Percentiles rank a stretch among this genome's conserved stretches.
Conservation (phyloP, 2,797 vertebrate genomes). For the Ataeniobius toweri region DNA sequence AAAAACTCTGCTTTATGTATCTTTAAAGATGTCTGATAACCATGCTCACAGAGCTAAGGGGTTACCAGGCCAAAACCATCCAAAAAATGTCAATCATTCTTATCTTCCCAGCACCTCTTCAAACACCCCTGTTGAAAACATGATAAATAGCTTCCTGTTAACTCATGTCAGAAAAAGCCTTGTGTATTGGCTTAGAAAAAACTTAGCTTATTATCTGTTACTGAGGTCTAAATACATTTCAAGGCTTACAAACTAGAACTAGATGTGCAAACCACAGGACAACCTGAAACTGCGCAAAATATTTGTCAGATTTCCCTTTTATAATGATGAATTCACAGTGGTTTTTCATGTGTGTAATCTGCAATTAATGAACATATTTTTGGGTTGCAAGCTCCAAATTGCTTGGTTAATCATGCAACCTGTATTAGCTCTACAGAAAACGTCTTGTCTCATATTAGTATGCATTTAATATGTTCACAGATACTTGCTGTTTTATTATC, state of each 20-base stretch:
- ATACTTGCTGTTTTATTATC: slow-evolving; percentile 26
- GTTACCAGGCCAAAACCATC: slow-evolving; percentile 3
- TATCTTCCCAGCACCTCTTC: slow-evolving; percentile 26
- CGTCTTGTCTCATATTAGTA: slow-evolving; percentile 47
- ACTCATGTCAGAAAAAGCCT: not conserved
- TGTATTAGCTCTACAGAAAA: slow-evolving; percentile 43
- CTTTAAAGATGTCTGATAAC: slow-evolving; percentile 17
- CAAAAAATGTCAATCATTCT: slow-evolving; percentile 16
- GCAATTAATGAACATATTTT: slow-evolving; percentile 29
- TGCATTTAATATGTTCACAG: slow-evolving; percentile 24
- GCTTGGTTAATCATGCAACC: slow-evolving; percentile 29
- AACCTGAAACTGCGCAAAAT: slow-evolving; percentile 17
- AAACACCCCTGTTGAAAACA: slow-evolving; percentile 13
- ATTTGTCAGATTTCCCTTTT: slow-evolving; percentile 16
- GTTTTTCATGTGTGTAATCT: slow-evolving; percentile 37
- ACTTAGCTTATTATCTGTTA: slow-evolving; percentile 18
- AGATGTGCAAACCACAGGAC: slow-evolving; percentile 26
- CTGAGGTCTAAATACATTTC: slow-evolving; percentile 3
- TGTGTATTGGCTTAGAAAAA: slow-evolving; percentile 4
- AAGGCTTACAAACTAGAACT: slow-evolving; percentile 21
- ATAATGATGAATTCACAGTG: slow-evolving; percentile 28
- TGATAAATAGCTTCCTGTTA: slow-evolving; percentile 24
- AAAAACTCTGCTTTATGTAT: not conserved
- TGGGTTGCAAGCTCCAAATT: slow-evolving; percentile 35
- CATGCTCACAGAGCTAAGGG: slow-evolving; percentile 2